Evolutionary conservation across 2,888 invertebrate species (phyloP).

Genomic region (Carcina quercana): DNA sequence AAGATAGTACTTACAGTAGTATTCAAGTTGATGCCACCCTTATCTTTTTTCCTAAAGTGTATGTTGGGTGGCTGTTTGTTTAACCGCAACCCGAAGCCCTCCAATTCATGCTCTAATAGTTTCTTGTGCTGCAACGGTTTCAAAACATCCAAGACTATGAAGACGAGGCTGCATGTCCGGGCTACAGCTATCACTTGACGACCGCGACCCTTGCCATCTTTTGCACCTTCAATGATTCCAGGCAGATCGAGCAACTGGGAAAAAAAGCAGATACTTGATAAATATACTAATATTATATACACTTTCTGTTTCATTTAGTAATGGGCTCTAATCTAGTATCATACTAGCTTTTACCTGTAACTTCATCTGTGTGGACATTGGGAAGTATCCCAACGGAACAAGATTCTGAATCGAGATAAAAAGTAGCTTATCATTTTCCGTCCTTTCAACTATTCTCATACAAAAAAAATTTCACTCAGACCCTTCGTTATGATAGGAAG

Average conservation of each 20-base stretch:
- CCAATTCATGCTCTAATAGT: constrained; percentile 97
- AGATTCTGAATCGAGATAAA: no score
- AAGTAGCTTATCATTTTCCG: no score
- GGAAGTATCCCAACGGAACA: no score
- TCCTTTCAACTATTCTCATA: no score
- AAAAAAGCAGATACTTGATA: background rate
- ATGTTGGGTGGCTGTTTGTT: constrained; percentile 99
- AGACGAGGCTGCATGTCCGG: constrained; percentile 97
- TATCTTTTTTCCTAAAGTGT: constrained; percentile 96
- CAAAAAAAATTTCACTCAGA: no score
- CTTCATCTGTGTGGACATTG: no score
- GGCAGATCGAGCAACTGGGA: constrained; percentile 95
- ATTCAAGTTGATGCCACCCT: constrained; percentile 98
- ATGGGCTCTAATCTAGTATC: no score
- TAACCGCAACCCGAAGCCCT: constrained; percentile 97
- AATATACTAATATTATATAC: no score
- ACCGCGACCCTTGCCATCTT: constrained; percentile 99
- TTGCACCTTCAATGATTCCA: constrained; percentile 99
- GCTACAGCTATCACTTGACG: constrained; percentile 99
- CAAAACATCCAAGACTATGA: constrained; percentile 97
- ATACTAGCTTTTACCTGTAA: no score
- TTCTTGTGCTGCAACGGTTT: constrained; percentile 98
- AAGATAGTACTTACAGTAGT: constrained; percentile 86
- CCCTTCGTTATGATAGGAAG: no score
- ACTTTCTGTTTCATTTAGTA: no score